A percentile compares a stretch with the other conserved stretches of the same genome.
phyloP scores from a whole-genome alignment of 2,888 invertebrate species.

The Sinopyrophorus schimmeli region DNA sequence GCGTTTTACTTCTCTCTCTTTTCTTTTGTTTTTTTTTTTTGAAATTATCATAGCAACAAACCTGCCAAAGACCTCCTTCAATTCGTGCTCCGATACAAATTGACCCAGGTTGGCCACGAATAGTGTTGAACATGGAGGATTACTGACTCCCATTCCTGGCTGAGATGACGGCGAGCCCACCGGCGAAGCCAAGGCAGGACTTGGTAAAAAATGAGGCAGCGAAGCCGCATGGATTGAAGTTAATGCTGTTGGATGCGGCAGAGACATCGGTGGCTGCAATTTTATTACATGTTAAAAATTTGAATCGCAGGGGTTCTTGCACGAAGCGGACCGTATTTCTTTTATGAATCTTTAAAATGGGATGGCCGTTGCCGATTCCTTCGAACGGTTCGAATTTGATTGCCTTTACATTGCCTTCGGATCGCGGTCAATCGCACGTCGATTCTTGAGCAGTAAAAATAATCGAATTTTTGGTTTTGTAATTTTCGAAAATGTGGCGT shows the following conservation, averaged over 20 bases:
- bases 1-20: too few relatives aligned
- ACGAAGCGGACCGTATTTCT: too few relatives aligned
- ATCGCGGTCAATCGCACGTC: too few relatives aligned
- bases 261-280: slow-evolving; percentile 40
- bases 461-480: too few relatives aligned
- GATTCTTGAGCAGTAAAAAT: too few relatives aligned
- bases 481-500: too few relatives aligned
- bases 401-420: too few relatives aligned
- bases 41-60: slow-evolving; percentile 52
- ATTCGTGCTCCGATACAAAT: slow-evolving; percentile 97
- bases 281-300: too few relatives aligned
- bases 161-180: slow-evolving; percentile 77
- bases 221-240: slow-evolving; percentile 74
- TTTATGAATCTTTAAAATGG: too few relatives aligned
- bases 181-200: slow-evolving; percentile 91
- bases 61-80: slow-evolving; percentile 98
- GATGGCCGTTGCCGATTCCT: too few relatives aligned
- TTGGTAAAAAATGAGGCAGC: slow-evolving; percentile 85
- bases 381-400: too few relatives aligned
- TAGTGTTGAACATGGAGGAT: slow-evolving; percentile 94
- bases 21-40: neutral
- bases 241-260: slow-evolving; percentile 64
- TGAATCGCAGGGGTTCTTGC: too few relatives aligned
- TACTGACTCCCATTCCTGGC: slow-evolving; percentile 70
- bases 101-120: slow-evolving; percentile 98